Base-by-base conservation (phyloP, 1,140 invertebrate genomes). In the Neomicropteryx cornuta region DNA sequence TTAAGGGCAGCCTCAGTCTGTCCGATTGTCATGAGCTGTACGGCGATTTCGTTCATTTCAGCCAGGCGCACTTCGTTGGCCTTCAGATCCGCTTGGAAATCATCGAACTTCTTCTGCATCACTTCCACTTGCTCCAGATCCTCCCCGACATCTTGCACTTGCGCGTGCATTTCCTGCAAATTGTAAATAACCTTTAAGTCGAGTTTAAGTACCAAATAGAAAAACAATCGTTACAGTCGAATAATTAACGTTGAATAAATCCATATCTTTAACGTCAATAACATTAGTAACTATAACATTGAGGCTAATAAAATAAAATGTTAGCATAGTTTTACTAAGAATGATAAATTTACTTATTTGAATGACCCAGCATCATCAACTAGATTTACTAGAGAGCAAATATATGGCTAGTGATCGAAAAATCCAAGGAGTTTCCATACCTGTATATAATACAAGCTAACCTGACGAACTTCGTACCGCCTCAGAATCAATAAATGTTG, bases 71-170 rank as follows among this genome's bases (percentile, higher is more conserved):
- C 91, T 66, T 99, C 94, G 63, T 99, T 98, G 0, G 95, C 91
- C 58, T 95, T 93, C 41, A 99, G 64, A 60, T 99, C 96, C 35
- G 88, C 84, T 62, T 95, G 90, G 77, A 99, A 99, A 66, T 99
- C 96, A 60, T 99, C 95, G 68, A 99, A 99, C 66, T 98, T 98
- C 80, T 98, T 97, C 67, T 99, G 96, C 75, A 97, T 81, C 2
- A 97, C 94, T 70, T 99, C 96, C 3, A 99, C 95, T 54, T 99
- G 94, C 63, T 99, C 96, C 33, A 97, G 65, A 67, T 96, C 93
- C 58, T 94, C 90, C 23, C 90, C 93, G 5, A 98, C 92, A 63
- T 98, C 93, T 53, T 95, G 87, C 5, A 94, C 86, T 56, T 94
- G 85, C 2, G 84, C 83, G 53, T 87, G 83, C 60, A 84, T 87